phyloP scores from a whole-genome alignment of 92 coral and sea anemone genomes.

The Actinostola sp. region DNA sequence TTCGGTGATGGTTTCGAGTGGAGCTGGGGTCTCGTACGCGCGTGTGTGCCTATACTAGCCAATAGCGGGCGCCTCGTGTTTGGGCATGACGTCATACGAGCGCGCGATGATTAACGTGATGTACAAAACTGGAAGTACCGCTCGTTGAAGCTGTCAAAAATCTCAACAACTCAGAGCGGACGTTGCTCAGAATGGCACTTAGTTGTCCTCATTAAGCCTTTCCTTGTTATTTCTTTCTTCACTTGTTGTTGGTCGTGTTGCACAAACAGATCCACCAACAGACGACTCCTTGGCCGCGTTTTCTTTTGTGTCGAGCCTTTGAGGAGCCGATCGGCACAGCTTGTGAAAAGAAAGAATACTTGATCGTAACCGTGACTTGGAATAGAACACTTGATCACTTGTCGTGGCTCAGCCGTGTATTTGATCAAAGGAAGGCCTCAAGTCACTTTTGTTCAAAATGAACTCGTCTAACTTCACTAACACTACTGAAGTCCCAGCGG shows the following conservation, averaged over 20 bases:
- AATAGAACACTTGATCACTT: background rate
- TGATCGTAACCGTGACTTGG: too few species aligned
- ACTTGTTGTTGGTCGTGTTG: constrained; percentile 10
- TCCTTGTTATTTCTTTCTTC: background rate
- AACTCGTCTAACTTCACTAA: constrained; percentile 26
- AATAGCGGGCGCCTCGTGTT: background rate
- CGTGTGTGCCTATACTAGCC: background rate
- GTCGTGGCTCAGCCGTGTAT: background rate
- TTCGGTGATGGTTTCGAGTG: too few species aligned
- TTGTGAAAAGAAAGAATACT: too few species aligned
- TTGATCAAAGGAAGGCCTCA: background rate
- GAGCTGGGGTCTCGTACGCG: background rate
- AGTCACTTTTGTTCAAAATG: constrained; percentile 1
- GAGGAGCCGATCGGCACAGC: background rate
- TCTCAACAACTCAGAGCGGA: constrained; percentile 27
- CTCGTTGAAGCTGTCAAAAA: constrained; percentile 21
- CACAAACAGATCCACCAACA: background rate
- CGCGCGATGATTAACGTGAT: background rate
- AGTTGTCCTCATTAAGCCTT: constrained; percentile 7
- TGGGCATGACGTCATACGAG: constrained; percentile 20
- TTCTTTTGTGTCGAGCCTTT: background rate
- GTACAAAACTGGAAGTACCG: constrained; percentile 16
- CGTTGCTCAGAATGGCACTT: constrained; percentile 21
- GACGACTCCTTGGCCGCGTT: background rate
- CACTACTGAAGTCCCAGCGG: constrained; percentile 7